These are phyloP conservation scores for Nemurella pictetii DNA, from an alignment of 2,888 invertebrate genomes.

Conservation along the genomic window DNA sequence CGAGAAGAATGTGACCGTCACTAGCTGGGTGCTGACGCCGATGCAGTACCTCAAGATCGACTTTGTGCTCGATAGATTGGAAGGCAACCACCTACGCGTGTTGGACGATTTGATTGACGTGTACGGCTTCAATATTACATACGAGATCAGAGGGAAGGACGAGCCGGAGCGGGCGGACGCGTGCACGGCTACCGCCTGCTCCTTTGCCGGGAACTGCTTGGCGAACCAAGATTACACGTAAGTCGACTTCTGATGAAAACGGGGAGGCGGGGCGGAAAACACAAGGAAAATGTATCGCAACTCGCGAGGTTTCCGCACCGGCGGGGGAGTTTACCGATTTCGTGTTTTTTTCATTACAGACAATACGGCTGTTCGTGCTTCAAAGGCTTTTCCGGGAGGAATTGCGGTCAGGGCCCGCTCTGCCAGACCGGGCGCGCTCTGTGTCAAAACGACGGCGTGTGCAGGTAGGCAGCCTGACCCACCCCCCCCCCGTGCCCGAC, in stretches of 20 bases:
- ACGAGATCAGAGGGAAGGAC: conserved; percentile 68
- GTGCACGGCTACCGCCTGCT: conserved; percentile 80
- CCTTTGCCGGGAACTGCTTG: conserved; percentile 83
- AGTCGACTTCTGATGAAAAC: conserved; percentile 51
- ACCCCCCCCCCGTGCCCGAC: neutral
- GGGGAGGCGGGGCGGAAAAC: neutral
- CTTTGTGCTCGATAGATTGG: conserved; percentile 69
- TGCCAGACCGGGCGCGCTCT: conserved; percentile 69
- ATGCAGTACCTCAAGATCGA: conserved; percentile 80
- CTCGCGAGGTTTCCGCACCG: neutral
- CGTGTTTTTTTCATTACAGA: conserved; percentile 56
- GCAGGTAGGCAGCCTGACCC: conserved; percentile 66
- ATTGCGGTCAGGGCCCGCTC: conserved; percentile 79
- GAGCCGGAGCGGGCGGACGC: conserved; percentile 58
- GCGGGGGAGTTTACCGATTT: neutral
- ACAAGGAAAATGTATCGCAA: neutral
- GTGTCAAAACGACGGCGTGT: conserved; percentile 81
- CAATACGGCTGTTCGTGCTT: conserved; percentile 81
- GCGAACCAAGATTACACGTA: conserved; percentile 72
- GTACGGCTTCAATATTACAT: conserved; percentile 91
- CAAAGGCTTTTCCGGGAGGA: conserved; percentile 73
- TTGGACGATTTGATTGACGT: conserved; percentile 79
- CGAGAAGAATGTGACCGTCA: conserved; percentile 69
- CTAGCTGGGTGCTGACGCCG: conserved; percentile 61
- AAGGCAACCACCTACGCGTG: conserved; percentile 82